A percentile compares a stretch with the other conserved stretches of the same genome.
phyloP scores from a whole-genome alignment of 1,140 invertebrate species.

The Vanessa atalanta region DNA sequence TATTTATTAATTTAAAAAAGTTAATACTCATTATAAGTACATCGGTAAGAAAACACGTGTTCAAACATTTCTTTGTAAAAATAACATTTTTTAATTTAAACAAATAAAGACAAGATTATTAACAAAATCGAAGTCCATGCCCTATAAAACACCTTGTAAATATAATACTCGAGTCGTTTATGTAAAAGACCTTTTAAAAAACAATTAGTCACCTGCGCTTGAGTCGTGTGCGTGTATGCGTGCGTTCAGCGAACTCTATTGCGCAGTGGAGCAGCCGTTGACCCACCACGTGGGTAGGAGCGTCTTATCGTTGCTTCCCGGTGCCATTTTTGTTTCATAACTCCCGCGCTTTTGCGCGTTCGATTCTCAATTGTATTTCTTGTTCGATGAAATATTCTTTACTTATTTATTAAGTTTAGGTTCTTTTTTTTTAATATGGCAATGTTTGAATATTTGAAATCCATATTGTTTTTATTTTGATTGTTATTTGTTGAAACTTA shows the following conservation, averaged over 20 bases:
- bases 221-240: slow-evolving; percentile 40
- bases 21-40: no score
- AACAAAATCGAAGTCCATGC: neutral
- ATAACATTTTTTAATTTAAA: neutral
- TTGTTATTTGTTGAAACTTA: no score
- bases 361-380: slow-evolving; percentile 29
- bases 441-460: no score
- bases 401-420: neutral
- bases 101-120: neutral
- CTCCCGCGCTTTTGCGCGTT: slow-evolving; percentile 50
- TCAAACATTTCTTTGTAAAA: neutral
- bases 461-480: no score
- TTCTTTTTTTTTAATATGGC: no score
- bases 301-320: slow-evolving; percentile 64
- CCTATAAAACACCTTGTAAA: slow-evolving; percentile 11
- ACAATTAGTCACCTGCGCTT: slow-evolving; percentile 59
- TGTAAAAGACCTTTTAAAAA: slow-evolving; percentile 42
- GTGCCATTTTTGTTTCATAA: slow-evolving; percentile 58
- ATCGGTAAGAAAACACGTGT: no score
- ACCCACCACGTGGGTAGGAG: slow-evolving; percentile 73
- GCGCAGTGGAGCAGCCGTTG: slow-evolving; percentile 75
- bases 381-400: neutral
- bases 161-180: neutral
- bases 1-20: no score
- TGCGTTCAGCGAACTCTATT: slow-evolving; percentile 60